Base-by-base conservation (phyloP, 2,888 invertebrate species). In the Deilephila elpenor region DNA sequence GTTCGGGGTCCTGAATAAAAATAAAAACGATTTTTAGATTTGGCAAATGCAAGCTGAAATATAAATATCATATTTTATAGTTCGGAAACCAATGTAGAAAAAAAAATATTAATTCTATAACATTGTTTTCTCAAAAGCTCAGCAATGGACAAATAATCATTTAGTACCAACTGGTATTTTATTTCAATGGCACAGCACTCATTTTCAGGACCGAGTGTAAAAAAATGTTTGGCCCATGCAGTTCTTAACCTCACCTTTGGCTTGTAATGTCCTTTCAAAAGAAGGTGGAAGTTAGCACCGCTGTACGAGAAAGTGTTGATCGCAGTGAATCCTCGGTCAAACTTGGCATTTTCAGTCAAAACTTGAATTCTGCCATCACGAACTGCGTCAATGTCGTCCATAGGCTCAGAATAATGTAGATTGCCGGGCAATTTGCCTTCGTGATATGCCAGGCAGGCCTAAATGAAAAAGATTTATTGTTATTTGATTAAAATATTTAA, bases 401-500 rank as follows among this genome's bases (percentile, higher is more conserved):
- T 81, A 3, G 87, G 86, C 14, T 82, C 80, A 3, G 78, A 74
- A 71, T 80, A 89, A 76, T 90, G 88, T 3, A 90, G 75, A 74
- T 90, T 90, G 0, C 81, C 86, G 14, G 90, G 84, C 5, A 90
- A 74, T 51, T 80, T 51, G 0, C 90, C 90, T 51, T 77, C 84
- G 61, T 87, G 85, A 73, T 86, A 90, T 3, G 88, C 86, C 6
- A 90, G 71, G 74, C 88, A 88, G 19, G 87, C 78, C 89, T 89
- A 51, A 11, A 76, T 29, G 3, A 71, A 29, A 32, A 17, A 56
- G 1, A 25, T 25, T 25, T 25, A 25, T 25, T 1, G 25, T 25
- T 14, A 7, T 34, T 53, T 6, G 53, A 59, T 29, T 11, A 20
- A 59, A 59, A 59, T 5, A 67, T 37, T 1, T 3, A 19, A 14